A percentile compares a stretch with the other conserved stretches of the same genome.
Evolutionary conservation across 2,113 vertebrate species (phyloP).

Genomic region (Saccopteryx bilineata): DNA sequence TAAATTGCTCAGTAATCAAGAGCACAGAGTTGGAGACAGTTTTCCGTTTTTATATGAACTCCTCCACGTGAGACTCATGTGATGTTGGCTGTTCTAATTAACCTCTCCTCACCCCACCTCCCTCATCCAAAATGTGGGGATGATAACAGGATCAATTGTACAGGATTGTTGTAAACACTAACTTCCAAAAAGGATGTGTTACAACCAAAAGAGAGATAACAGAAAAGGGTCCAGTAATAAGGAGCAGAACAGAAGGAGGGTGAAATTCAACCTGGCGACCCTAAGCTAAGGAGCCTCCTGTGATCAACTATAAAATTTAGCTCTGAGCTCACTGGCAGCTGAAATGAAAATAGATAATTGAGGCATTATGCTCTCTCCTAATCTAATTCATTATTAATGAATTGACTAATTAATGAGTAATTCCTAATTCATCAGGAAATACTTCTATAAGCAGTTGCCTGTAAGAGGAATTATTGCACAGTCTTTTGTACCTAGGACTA

Average conservation of each 20-base stretch:
- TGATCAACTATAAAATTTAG: not conserved
- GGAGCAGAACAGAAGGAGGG: not conserved
- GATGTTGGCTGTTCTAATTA: not conserved
- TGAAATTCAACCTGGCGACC: not conserved
- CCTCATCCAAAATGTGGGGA: not conserved
- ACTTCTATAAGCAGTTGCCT: constrained; percentile 4
- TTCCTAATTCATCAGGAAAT: not conserved
- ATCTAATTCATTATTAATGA: not conserved
- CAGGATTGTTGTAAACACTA: not conserved
- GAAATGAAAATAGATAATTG: not conserved
- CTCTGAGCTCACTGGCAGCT: not conserved
- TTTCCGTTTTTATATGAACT: not conserved
- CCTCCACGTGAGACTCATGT: not conserved
- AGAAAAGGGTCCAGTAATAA: not conserved
- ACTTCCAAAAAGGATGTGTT: not conserved
- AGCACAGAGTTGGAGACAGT: not conserved
- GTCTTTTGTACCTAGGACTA: not conserved
- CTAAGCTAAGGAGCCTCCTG: not conserved
- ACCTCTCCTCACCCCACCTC: fast-evolving
- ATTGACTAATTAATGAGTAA: too few relatives aligned
- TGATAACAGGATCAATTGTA: not conserved
- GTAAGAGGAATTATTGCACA: not conserved
- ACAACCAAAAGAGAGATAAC: not conserved
- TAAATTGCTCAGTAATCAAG: not conserved
- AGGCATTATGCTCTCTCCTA: too few relatives aligned